These are phyloP conservation scores for Nyctalus aviator DNA, from an alignment of 2,797 vertebrate species.

Conservation along the genomic window DNA sequence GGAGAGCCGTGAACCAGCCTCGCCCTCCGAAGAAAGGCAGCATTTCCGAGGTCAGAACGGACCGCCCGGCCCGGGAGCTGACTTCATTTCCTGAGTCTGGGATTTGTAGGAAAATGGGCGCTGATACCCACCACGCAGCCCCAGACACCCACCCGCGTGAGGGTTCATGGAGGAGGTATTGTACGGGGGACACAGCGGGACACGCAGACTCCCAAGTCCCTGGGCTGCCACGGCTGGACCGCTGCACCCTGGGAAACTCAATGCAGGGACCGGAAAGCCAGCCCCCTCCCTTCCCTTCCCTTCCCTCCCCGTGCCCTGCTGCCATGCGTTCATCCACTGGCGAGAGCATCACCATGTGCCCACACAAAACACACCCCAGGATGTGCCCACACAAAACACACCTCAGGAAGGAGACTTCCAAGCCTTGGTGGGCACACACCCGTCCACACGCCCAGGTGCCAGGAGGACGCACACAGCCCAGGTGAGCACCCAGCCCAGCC, in stretches of 20 bases:
- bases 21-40: fast-evolving
- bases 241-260: neutral
- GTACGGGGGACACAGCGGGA: neutral
- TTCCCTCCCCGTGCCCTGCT: neutral
- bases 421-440: neutral
- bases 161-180: fast-evolving
- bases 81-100: neutral
- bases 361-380: neutral
- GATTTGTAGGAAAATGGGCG: neutral
- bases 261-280: no score
- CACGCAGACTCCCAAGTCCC: neutral
- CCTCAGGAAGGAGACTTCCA: neutral
- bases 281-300: neutral
- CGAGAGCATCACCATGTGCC: neutral
- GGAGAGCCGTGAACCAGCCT: neutral
- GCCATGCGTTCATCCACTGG: neutral
- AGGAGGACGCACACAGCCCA: neutral
- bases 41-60: neutral
- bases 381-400: neutral
- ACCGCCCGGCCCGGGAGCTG: no score
- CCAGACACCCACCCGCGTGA: neutral
- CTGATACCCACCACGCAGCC: fast-evolving
- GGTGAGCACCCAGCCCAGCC: constrained; percentile 47
- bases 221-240: neutral
- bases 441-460: fast-evolving